Evolutionary conservation across 1,140 invertebrate genomes (phyloP), one percentile per base, ranked within the genome.

Genomic region (Eumaeus atala): DNA sequence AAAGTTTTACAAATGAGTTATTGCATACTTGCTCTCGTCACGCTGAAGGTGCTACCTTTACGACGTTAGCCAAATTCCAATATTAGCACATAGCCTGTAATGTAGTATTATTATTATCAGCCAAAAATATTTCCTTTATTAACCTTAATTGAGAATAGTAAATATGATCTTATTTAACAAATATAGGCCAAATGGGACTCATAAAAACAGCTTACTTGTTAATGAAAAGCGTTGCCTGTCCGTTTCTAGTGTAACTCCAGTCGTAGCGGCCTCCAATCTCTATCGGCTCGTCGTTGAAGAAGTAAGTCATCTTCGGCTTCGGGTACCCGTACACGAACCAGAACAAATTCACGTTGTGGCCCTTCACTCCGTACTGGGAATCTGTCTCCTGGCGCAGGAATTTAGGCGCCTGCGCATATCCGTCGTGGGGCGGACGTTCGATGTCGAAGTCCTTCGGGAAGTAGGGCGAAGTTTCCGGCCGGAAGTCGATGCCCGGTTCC

Each of bases 291-390:
- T 94, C 94, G 69, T 97, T 94, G 82, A 95, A 96, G 72, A 92
- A 95, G 86, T 95, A 98, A 0, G 90, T 92, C 90, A 98, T 93
- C 75, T 92, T 95, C 1, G 96, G 96, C 74, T 96, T 96, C 0
- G 96, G 96, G 84, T 97, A 96, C 0, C 95, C 96, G 73, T 97
- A 97, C 10, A 97, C 94, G 74, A 95, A 97, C 94, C 96, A 97
- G 82, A 95, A 94, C 8, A 97, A 81, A 64, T 93, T 95, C 5
- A 92, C 92, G 61, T 95, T 96, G 70, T 96, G 95, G 57, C 94
- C 93, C 78, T 95, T 95, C 0, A 96, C 92, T 4, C 95, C 96
- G 72, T 96, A 98, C 64, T 95, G 94, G 1, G 91, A 90, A 54
- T 96, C 95, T 67, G 94, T 88, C 72, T 96, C 95, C 68, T 95